Conservation (phyloP, 1,140 invertebrate species). For the Drosophila hydei region DNA sequence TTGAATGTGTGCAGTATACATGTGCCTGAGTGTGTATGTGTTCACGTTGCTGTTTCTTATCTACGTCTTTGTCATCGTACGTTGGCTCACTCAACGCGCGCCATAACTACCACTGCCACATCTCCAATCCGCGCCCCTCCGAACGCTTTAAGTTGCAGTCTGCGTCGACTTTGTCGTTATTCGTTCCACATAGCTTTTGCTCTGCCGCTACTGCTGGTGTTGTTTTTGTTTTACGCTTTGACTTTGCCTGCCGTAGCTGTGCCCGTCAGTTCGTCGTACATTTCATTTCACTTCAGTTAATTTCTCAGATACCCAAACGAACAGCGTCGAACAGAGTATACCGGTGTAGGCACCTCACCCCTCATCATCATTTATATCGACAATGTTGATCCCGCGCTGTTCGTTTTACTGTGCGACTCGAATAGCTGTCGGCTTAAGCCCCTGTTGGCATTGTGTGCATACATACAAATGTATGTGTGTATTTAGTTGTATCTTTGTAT, state of each 20-base stretch:
- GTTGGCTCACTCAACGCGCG: conserved; percentile 73
- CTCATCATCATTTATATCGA: conserved; percentile 13
- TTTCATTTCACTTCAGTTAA: conserved; percentile 82
- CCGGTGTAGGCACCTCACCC: conserved; percentile 26
- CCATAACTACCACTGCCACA: conserved; percentile 73
- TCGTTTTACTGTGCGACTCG: conserved; percentile 67
- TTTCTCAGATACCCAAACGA: conserved; percentile 81
- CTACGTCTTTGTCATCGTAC: conserved; percentile 80
- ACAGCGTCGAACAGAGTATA: conserved; percentile 51
- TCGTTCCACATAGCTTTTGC: conserved; percentile 74
- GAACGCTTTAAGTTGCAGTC: conserved; percentile 73
- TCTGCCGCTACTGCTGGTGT: conserved; percentile 27
- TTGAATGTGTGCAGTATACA: conserved; percentile 43
- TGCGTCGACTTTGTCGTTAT: conserved; percentile 58
- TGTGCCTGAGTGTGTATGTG: conserved; percentile 36
- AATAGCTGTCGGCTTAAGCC: conserved; percentile 80
- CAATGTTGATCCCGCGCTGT: conserved; percentile 42
- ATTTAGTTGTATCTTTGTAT: conserved; percentile 32
- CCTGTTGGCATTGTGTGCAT: conserved; percentile 47
- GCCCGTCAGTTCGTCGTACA: conserved; percentile 78
- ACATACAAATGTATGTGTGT: conserved; percentile 11
- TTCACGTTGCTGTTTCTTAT: conserved; percentile 78
- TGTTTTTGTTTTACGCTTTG: conserved; percentile 42
- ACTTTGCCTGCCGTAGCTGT: conserved; percentile 46
- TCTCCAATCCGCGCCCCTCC: conserved; percentile 39